Conservation (phyloP, 1,140 invertebrate species). For the Idris sp. region DNA sequence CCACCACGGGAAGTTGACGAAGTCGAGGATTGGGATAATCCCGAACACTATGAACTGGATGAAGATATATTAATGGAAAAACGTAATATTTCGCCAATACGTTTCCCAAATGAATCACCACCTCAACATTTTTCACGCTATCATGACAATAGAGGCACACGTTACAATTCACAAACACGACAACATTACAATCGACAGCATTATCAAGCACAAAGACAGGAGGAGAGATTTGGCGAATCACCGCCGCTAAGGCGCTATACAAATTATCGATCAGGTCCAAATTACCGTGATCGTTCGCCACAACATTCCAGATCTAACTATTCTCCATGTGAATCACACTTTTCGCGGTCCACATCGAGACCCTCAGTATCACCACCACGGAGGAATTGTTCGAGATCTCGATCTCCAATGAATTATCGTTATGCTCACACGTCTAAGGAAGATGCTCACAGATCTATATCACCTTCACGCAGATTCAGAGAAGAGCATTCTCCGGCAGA, state of each 20-base stretch:
- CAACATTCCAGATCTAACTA: neutral
- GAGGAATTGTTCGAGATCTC: constrained; percentile 12
- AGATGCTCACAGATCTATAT: neutral
- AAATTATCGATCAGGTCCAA: constrained; percentile 3
- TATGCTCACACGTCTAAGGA: neutral
- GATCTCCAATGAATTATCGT: constrained; percentile 7
- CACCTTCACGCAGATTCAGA: constrained; percentile 16
- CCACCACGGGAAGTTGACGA: constrained; percentile 17
- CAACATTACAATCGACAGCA: neutral
- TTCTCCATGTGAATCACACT: constrained; percentile 6
- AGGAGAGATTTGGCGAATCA: neutral
- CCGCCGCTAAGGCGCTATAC: neutral
- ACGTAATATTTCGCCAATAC: constrained; percentile 14
- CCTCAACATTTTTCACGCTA: neutral
- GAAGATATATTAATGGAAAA: neutral
- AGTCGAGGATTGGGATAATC: constrained; percentile 13
- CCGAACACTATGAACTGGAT: neutral
- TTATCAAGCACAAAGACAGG: constrained; percentile 4
- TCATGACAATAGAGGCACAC: neutral
- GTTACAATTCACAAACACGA: constrained; percentile 1
- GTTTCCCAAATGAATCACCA: constrained; percentile 10
- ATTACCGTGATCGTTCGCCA: constrained; percentile 1
- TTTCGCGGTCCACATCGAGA: constrained; percentile 20
- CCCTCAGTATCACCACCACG: constrained; percentile 13
- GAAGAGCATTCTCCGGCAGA: neutral